These are phyloP conservation scores for Caenorhabditis plicata DNA, from an alignment of 2,888 invertebrate species.

Conservation along the genomic window DNA sequence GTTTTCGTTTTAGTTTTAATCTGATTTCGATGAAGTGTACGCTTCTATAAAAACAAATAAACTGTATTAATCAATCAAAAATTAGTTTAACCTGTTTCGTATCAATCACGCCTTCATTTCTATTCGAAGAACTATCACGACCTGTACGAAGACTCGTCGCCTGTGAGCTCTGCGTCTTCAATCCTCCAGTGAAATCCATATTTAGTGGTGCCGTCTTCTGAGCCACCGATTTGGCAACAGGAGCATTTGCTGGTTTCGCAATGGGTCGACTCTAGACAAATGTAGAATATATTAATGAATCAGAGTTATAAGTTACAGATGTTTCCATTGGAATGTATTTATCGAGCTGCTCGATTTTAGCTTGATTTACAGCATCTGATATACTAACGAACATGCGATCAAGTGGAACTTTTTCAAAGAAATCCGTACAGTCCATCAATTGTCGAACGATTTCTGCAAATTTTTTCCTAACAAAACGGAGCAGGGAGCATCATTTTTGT, in stretches of 20 bases:
- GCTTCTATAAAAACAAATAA: too few relatives aligned
- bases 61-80: too few relatives aligned
- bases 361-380: conserved; percentile 51
- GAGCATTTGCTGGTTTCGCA: conserved; percentile 9
- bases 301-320: background rate
- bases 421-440: conserved; percentile 48
- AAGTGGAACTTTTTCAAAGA: conserved; percentile 50
- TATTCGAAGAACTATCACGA: too few relatives aligned
- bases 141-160: too few relatives aligned
- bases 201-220: conserved; percentile 24
- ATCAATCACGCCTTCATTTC: too few relatives aligned
- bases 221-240: conserved; percentile 30
- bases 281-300: background rate
- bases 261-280: conserved; percentile 3
- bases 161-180: conserved; percentile 20
- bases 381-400: conserved; percentile 47
- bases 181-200: conserved; percentile 3
- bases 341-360: conserved; percentile 28
- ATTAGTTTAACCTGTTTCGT: too few relatives aligned
- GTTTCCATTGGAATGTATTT: conserved; percentile 7
- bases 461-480: too few relatives aligned
- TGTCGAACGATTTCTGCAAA: conserved; percentile 54
- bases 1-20: too few relatives aligned
- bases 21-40: too few relatives aligned
- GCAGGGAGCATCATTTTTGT: too few relatives aligned